Percentiles rank a stretch among this genome's conserved stretches.
These are phyloP conservation scores for Acrobasis suavella DNA, from an alignment of 2,888 invertebrate genomes.

Conservation along the genomic window DNA sequence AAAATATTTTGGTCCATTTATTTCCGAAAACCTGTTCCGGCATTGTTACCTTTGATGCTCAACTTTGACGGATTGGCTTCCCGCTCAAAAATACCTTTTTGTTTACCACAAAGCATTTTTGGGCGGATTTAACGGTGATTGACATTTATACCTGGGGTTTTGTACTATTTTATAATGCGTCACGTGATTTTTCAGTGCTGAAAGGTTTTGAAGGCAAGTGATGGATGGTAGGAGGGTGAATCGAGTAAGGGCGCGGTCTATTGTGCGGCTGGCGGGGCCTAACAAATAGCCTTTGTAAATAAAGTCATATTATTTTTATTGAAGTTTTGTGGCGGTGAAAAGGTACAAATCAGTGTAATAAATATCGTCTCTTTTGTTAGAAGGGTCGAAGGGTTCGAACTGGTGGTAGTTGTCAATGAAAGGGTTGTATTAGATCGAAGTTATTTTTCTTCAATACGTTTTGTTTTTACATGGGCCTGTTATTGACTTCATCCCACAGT, in stretches of 20 bases:
- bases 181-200: slow-evolving; percentile 29
- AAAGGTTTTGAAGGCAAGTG: slow-evolving; percentile 24
- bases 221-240: slow-evolving; percentile 22
- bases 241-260: slow-evolving; percentile 1
- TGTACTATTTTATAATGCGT: slow-evolving; percentile 27
- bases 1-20: not conserved
- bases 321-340: slow-evolving; percentile 10
- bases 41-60: slow-evolving; percentile 16
- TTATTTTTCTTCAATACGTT: not conserved
- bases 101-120: slow-evolving; percentile 32
- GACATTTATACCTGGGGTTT: slow-evolving; percentile 34
- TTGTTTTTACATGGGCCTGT: too few relatives aligned
- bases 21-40: not conserved
- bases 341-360: slow-evolving; percentile 15
- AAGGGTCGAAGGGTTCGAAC: not conserved
- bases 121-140: slow-evolving; percentile 31
- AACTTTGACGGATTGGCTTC: slow-evolving; percentile 36
- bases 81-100: slow-evolving; percentile 29
- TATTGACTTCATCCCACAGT: too few relatives aligned
- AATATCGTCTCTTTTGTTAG: slow-evolving; percentile 2
- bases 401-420: not conserved
- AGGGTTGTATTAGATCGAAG: not conserved
- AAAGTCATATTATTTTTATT: slow-evolving; percentile 21
- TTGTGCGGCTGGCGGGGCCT: slow-evolving; percentile 8
- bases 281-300: slow-evolving; percentile 19